These are phyloP conservation scores for Apotomis betuletana DNA, from an alignment of 2,888 invertebrate species.

Conservation along the genomic window DNA sequence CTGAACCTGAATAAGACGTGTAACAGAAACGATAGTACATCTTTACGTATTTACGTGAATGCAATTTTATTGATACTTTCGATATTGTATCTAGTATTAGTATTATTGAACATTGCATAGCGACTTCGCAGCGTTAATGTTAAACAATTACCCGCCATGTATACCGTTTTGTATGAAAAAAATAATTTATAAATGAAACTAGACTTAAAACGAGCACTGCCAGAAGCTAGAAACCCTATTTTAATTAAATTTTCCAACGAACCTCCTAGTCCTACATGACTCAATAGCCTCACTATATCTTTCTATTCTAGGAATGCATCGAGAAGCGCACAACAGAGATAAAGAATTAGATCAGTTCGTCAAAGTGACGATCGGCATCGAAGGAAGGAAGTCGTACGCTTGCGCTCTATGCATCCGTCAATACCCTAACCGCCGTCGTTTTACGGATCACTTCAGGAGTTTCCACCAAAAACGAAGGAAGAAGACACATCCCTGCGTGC, in stretches of 20 bases:
- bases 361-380: background rate
- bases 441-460: conserved; percentile 28
- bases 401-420: conserved; percentile 8
- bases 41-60: too few relatives aligned
- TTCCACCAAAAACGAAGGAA: conserved; percentile 32
- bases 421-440: background rate
- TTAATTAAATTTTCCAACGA: background rate
- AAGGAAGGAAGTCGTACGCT: conserved; percentile 3
- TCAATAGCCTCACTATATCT: conserved; percentile 21
- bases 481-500: conserved; percentile 28
- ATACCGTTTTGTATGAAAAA: too few relatives aligned
- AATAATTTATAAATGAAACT: too few relatives aligned
- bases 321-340: conserved; percentile 1
- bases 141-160: too few relatives aligned
- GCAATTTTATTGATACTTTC: too few relatives aligned
- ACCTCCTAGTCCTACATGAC: background rate
- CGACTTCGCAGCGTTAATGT: too few relatives aligned
- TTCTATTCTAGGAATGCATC: conserved; percentile 35
- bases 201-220: too few relatives aligned
- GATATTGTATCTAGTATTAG: too few relatives aligned
- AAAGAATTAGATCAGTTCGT: conserved; percentile 21
- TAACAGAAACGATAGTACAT: too few relatives aligned
- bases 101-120: too few relatives aligned
- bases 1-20: background rate
- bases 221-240: background rate